These are phyloP conservation scores for Brachionus sp. DNA, from an alignment of 1,140 invertebrate species.

Conservation along the genomic window DNA sequence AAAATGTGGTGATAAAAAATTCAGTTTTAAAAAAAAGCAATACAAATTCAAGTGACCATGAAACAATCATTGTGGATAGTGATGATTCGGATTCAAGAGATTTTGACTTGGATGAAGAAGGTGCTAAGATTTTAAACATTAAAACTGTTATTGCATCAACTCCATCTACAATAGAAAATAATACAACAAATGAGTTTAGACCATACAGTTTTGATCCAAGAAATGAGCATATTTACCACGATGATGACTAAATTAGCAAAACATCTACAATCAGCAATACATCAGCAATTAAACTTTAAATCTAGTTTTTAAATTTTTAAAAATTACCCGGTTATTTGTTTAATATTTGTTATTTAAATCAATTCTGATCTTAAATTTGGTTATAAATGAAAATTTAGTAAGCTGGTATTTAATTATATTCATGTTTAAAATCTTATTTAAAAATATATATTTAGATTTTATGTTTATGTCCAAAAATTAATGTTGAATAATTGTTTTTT, in stretches of 20 bases:
- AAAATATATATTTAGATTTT: neutral
- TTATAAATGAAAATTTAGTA: neutral
- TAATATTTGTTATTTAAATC: neutral
- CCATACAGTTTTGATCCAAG: neutral
- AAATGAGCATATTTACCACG: constrained; percentile 23
- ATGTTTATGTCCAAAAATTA: neutral
- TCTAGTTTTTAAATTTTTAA: neutral
- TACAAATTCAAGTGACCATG: neutral
- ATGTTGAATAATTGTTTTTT: neutral
- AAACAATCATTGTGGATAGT: constrained; percentile 4
- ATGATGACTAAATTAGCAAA: neutral
- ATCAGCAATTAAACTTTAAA: neutral
- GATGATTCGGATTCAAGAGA: constrained; percentile 35
- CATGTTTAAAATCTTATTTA: neutral
- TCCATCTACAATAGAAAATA: neutral
- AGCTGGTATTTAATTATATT: neutral
- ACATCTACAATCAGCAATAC: neutral
- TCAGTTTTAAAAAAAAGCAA: neutral
- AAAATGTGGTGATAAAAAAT: neutral
- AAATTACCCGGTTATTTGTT: neutral
- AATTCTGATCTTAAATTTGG: neutral
- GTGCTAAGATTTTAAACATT: neutral
- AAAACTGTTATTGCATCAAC: neutral
- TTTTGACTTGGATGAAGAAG: constrained; percentile 1
- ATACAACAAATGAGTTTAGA: neutral